Evolutionary conservation across 2,113 vertebrate species (phyloP), one percentile per base, ranked within the genome.

Genomic region (Bujurquina vittata): DNA sequence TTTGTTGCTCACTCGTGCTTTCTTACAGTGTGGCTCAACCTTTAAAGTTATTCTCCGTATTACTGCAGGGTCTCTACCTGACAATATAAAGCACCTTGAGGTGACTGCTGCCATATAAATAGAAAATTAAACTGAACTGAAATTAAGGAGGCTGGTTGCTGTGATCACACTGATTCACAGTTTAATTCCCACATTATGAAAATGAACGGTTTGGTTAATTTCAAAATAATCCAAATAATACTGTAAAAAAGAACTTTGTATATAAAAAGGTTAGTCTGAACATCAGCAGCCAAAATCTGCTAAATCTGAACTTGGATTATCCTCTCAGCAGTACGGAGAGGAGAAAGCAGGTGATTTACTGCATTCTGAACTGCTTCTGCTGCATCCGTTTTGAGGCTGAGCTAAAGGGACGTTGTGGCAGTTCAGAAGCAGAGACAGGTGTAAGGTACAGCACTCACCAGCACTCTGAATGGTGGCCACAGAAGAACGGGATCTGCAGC

Each of bases 401-500:
- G 63, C 9, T 67, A 49, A 72, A 52, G 12, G 31, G 23, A 10
- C 12, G 17, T 31, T 52, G 5, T 52, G 49, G 65, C 23, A 72
- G 65, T 20, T 29, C 10, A 43, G 12, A 43, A 12, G 40, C 40
- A 69, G 43, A 29, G 20, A 6, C 0, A 20, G 26, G 1, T 17
- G 22, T 43, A 4, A 4, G 40, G 10, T 52, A 72, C 49, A 43
- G 55, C 52, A 75, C 97, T 87, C 96, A 99, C 98, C 98, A 99
- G 95, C 98, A 99, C 92, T 99, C 98, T 0, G 98, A 98, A 93
- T 97, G 97, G 93, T 99, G 98, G 76, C 98, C 98, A 83, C 98
- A 99, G 95, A 99, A 99, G 95, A 99, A 99, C 0, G 98, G 98
- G 93, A 99, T 99, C 94, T 99, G 98, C 87, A 99, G 96, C 98